Evolutionary conservation across 2,888 invertebrate genomes (phyloP).

Genomic region (Gryllus longicercus): DNA sequence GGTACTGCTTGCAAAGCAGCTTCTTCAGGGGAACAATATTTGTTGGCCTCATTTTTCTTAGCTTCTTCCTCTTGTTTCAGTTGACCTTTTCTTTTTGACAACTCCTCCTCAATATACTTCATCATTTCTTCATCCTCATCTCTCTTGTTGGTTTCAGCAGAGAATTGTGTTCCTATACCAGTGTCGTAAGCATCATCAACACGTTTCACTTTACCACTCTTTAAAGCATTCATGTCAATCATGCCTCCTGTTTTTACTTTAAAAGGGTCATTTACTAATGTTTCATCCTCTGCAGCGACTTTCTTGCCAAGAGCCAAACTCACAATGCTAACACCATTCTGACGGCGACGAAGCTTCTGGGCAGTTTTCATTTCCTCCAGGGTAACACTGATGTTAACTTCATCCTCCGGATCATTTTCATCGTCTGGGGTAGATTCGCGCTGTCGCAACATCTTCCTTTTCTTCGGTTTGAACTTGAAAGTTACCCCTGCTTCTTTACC

Average conservation of each 20-base stretch:
- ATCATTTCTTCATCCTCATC: constrained; percentile 99
- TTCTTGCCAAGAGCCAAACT: constrained; percentile 74
- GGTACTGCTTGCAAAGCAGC: constrained; percentile 86
- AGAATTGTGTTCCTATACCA: constrained; percentile 94
- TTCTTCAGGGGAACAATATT: constrained; percentile 82
- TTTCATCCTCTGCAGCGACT: constrained; percentile 53
- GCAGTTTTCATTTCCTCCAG: constrained; percentile 80
- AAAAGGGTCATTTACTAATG: constrained; percentile 58
- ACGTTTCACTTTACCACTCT: constrained; percentile 74
- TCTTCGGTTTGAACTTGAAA: constrained; percentile 51
- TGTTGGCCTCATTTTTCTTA: constrained; percentile 49
- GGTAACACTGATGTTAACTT: constrained; percentile 54
- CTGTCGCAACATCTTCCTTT: constrained; percentile 54
- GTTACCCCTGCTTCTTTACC: not conserved
- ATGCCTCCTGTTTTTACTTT: constrained; percentile 81
- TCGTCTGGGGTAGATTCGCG: constrained; percentile 51
- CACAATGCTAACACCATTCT: constrained; percentile 79
- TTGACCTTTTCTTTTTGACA: constrained; percentile 77
- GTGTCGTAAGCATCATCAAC: constrained; percentile 89
- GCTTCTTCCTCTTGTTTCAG: constrained; percentile 48
- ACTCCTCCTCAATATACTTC: constrained; percentile 81
- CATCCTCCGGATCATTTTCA: constrained; percentile 42
- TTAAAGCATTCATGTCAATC: constrained; percentile 82
- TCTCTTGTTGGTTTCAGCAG: constrained; percentile 94
- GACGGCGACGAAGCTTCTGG: constrained; percentile 77